Conservation (phyloP, 2,113 vertebrate genomes). For the Archilochus colubris region DNA sequence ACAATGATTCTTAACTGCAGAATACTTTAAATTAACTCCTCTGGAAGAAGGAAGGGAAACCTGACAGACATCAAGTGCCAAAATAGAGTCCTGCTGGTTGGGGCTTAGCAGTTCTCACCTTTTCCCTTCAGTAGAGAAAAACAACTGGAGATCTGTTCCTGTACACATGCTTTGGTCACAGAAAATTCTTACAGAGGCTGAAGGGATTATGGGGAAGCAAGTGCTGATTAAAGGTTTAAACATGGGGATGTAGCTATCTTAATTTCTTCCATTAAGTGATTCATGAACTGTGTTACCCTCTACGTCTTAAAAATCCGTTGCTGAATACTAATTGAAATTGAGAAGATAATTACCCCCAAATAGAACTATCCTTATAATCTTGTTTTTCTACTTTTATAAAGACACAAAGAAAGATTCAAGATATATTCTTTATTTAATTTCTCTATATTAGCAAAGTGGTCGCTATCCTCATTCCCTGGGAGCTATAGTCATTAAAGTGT, state of each 20-base stretch:
- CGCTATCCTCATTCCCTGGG: not conserved
- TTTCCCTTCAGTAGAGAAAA: not conserved
- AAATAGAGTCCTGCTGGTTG: not conserved
- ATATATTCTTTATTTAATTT: not conserved
- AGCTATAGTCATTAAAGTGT: not conserved
- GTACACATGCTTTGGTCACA: not conserved
- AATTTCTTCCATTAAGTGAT: not conserved
- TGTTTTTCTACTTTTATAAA: not conserved
- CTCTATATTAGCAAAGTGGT: not conserved
- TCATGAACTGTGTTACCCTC: not conserved
- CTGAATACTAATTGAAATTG: not conserved
- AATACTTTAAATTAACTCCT: not conserved
- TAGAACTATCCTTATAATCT: not conserved
- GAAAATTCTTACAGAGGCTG: not conserved
- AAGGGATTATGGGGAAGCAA: not conserved
- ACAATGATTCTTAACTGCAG: not conserved
- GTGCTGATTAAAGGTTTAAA: not conserved
- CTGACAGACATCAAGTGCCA: not conserved
- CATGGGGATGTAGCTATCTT: not conserved
- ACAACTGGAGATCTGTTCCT: not conserved
- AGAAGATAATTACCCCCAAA: not conserved
- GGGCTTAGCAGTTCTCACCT: not conserved
- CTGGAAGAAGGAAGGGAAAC: not conserved
- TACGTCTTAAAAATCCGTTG: not conserved
- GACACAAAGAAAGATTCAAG: not conserved